Percentiles rank a stretch among this genome's conserved stretches.
Conservation (phyloP, 1,140 invertebrate genomes). For the Idris sp. region DNA sequence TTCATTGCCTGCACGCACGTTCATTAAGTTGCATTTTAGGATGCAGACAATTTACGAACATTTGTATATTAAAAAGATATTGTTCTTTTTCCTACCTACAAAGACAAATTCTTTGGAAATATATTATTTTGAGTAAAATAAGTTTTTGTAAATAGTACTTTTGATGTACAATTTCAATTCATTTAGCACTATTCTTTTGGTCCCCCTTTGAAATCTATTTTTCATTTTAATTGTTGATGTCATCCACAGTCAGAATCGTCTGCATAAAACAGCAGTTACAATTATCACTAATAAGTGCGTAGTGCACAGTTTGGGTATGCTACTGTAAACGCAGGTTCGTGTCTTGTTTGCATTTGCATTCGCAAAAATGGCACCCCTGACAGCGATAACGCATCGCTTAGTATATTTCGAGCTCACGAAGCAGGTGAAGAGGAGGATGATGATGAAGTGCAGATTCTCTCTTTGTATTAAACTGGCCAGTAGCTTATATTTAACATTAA, state of each 20-base stretch:
- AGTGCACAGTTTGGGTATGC: slow-evolving; percentile 36
- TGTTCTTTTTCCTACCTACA: no score
- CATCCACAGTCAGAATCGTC: slow-evolving; percentile 10
- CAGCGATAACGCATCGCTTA: slow-evolving; percentile 59
- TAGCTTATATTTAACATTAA: background rate
- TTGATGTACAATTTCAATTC: no score
- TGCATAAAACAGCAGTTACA: slow-evolving; percentile 36
- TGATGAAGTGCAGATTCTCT: slow-evolving; percentile 12
- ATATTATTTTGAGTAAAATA: no score
- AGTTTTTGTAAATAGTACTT: no score
- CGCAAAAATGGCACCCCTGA: slow-evolving; percentile 52
- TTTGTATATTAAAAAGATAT: no score
- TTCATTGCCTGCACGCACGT: slow-evolving; percentile 24
- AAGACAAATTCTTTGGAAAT: no score
- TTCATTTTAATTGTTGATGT: slow-evolving; percentile 22
- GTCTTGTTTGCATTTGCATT: slow-evolving; percentile 61
- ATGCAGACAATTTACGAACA: no score
- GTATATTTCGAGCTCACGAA: slow-evolving; percentile 27
- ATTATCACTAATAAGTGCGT: slow-evolving; percentile 52
- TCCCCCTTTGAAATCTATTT: no score
- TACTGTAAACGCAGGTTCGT: slow-evolving; percentile 55
- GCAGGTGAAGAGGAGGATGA: slow-evolving; percentile 26
- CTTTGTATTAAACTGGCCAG: slow-evolving; percentile 11
- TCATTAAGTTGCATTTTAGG: slow-evolving; percentile 40
- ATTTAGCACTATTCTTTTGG: no score